Conservation (phyloP, 2,113 vertebrate genomes). For the Setophaga kirtlandii region DNA sequence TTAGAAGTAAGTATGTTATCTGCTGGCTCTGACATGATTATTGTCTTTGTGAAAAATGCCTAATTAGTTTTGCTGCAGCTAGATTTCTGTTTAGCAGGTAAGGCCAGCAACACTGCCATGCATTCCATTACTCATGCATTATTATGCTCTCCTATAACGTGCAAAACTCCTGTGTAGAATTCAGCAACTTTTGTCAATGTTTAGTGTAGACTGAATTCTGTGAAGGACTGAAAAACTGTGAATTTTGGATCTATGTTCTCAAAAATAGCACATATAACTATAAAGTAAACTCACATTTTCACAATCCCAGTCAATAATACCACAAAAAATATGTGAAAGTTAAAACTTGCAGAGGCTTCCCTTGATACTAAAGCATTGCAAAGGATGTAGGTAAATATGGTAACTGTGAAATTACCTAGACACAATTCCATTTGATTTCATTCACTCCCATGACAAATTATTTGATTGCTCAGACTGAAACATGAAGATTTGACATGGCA, state of each 20-base stretch:
- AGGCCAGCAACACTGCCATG: background rate
- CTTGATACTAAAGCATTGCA: background rate
- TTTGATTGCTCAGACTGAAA: background rate
- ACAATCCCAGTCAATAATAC: background rate
- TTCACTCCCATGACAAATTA: background rate
- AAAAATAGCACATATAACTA: background rate
- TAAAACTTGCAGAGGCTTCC: background rate
- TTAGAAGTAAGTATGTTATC: constrained; percentile 71
- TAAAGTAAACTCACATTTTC: background rate
- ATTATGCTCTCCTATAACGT: background rate
- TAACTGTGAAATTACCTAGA: background rate
- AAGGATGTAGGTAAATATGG: background rate
- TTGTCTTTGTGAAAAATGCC: constrained; percentile 49
- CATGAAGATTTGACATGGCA: background rate
- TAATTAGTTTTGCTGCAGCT: constrained; percentile 47
- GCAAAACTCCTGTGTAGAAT: background rate
- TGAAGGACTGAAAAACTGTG: background rate
- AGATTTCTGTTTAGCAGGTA: constrained; percentile 3
- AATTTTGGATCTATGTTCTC: background rate
- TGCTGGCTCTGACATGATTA: constrained; percentile 57
- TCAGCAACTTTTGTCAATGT: background rate
- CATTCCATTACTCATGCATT: background rate
- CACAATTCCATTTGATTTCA: background rate
- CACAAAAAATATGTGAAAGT: background rate
- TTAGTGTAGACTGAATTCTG: background rate